phyloP scores from a whole-genome alignment of 2,888 invertebrate species.

The Pterobdella sp. region DNA sequence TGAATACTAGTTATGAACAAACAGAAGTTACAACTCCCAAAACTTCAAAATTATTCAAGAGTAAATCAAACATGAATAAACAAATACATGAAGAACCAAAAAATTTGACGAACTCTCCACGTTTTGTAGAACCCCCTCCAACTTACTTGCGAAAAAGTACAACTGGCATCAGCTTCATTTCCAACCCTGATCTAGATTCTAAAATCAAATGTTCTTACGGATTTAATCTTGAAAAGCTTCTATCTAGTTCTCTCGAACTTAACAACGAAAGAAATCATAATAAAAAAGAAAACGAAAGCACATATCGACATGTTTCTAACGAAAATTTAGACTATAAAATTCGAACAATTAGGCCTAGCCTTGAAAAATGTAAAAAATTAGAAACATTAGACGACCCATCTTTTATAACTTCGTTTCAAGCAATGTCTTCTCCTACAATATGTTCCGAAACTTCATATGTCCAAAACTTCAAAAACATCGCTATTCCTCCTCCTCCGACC shows the following conservation, averaged over 20 bases:
- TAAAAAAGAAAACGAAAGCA: too few relatives aligned
- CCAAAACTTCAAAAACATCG: not conserved
- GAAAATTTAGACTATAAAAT: not conserved
- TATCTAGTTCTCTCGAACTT: too few relatives aligned
- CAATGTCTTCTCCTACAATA: not conserved
- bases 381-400: slow-evolving; percentile 16
- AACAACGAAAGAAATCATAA: too few relatives aligned
- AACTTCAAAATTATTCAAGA: not conserved
- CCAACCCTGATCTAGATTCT: not conserved
- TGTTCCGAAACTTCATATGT: not conserved
- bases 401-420: not conserved
- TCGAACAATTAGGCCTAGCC: slow-evolving; percentile 9
- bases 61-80: not conserved
- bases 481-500: not conserved
- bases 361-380: slow-evolving; percentile 20
- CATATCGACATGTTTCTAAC: too few relatives aligned
- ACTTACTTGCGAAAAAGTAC: not conserved
- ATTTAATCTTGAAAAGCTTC: too few relatives aligned
- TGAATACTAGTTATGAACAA: not conserved
- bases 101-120: not conserved
- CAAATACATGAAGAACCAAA: not conserved
- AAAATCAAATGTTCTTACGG: too few relatives aligned
- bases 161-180: not conserved
- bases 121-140: not conserved
- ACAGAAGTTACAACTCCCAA: not conserved